These are phyloP conservation scores for Morone saxatilis DNA, from an alignment of 2,113 vertebrate genomes.

Conservation along the genomic window DNA sequence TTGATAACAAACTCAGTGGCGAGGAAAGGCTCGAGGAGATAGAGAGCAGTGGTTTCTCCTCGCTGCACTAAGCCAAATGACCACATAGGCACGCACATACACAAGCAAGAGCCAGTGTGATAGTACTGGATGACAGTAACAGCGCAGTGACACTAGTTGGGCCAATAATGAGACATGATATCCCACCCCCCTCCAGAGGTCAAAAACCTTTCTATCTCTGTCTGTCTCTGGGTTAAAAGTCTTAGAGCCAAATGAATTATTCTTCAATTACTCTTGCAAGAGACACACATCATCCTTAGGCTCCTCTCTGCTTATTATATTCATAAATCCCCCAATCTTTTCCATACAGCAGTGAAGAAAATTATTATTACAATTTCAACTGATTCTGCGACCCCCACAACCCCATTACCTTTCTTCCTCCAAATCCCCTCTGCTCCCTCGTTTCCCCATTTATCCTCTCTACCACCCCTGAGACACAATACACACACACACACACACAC, in stretches of 20 bases:
- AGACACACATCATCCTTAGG: slow-evolving; percentile 76
- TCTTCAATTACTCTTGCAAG: slow-evolving; percentile 79
- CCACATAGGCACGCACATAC: slow-evolving; percentile 46
- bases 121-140: slow-evolving; percentile 54
- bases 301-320: slow-evolving; percentile 77
- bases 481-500: slow-evolving; percentile 33
- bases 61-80: slow-evolving; percentile 69
- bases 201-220: slow-evolving; percentile 71
- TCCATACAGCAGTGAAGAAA: slow-evolving; percentile 75
- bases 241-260: slow-evolving; percentile 81
- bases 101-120: slow-evolving; percentile 5
- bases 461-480: slow-evolving; percentile 64
- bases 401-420: slow-evolving; percentile 78
- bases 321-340: slow-evolving; percentile 82
- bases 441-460: slow-evolving; percentile 59
- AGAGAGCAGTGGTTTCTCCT: slow-evolving; percentile 62
- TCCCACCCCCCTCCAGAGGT: slow-evolving; percentile 70
- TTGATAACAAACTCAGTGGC: slow-evolving; percentile 81
- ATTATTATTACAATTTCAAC: slow-evolving; percentile 76
- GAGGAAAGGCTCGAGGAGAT: slow-evolving; percentile 74
- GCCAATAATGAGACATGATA: slow-evolving; percentile 77
- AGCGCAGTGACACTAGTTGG: slow-evolving; percentile 62
- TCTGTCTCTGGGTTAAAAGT: slow-evolving; percentile 76
- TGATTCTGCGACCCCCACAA: slow-evolving; percentile 73
- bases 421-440: slow-evolving; percentile 61